These are phyloP conservation scores for Scaptomyza pallida DNA, from an alignment of 1,140 invertebrate genomes.

Conservation along the genomic window DNA sequence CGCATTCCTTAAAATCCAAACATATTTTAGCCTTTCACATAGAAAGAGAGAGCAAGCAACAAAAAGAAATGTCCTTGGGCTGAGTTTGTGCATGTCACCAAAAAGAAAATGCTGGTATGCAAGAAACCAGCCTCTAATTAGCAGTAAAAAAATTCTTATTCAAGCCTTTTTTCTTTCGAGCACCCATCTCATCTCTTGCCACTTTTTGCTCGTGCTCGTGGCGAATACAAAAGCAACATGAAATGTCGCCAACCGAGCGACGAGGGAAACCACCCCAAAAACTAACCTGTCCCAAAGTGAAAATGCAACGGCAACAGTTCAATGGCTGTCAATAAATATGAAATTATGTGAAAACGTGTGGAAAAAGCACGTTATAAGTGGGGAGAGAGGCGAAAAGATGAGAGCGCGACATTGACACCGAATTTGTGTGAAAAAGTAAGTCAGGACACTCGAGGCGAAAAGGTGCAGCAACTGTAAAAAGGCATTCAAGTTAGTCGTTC, in stretches of 20 bases:
- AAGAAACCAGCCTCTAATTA: conserved; percentile 32
- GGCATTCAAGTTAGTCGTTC: background rate
- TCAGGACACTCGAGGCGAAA: conserved; percentile 37
- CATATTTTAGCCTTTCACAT: conserved; percentile 1
- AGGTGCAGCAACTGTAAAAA: conserved; percentile 16
- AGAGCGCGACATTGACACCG: conserved; percentile 63
- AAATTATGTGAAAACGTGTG: conserved; percentile 39
- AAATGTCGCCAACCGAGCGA: conserved; percentile 1
- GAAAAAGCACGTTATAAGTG: conserved; percentile 1
- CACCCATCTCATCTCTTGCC: conserved; percentile 18
- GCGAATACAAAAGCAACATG: conserved; percentile 15
- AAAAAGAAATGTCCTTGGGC: conserved; percentile 18
- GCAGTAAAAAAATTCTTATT: conserved; percentile 26
- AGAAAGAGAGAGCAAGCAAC: background rate
- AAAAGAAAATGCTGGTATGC: conserved; percentile 8
- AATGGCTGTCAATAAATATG: conserved; percentile 51
- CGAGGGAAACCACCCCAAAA: background rate
- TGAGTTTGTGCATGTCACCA: conserved; percentile 28
- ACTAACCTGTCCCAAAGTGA: background rate
- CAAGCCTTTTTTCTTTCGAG: conserved; percentile 6
- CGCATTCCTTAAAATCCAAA: background rate
- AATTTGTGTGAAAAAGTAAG: conserved; percentile 59
- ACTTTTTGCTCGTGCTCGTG: conserved; percentile 24
- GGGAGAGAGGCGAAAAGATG: background rate
- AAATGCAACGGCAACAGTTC: conserved; percentile 36